Evolutionary conservation across 2,113 vertebrate genomes (phyloP), one percentile per base, ranked within the genome.

Genomic region (Calyptomena viridis): DNA sequence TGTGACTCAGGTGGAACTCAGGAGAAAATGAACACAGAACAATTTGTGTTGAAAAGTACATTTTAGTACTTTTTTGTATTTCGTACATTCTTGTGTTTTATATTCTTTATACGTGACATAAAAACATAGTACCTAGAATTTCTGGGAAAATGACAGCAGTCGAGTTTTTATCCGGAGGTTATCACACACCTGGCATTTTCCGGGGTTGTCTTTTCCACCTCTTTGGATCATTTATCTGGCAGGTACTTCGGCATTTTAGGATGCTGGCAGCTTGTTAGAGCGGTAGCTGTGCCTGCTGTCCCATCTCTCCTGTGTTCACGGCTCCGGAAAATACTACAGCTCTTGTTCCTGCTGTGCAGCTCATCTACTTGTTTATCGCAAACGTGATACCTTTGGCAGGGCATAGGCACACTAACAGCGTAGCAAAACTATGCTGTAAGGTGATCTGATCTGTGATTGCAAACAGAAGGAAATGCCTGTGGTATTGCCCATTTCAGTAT

Each of bases 241-340:
- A 67, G 8, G 13, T 25, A 12, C 8, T 31, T 28, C 10, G 30
- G 15, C 6, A 40, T 50, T 46, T 77, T 4, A 12, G 17, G 21
- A 27, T 23, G n/a, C 15, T 39, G 11, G 39, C 82, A 50, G 24
- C 35, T 42, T 28, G 59, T 33, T 24, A 4, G 18, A 37, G 25
- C 12, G 15, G 33, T 6, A 6, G 18, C 89, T 40, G 59, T 14
- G 22, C 3, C 17, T 2, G 10, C 20, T 67, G n/a, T 25, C 37
- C 0, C 20, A 14, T 33, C 23, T 49, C 15, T 12, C 19, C 12
- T 2, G 0, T 23, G 8, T 19, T 63, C 6, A 0, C 5, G 4
- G 28, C 25, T 78, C 60, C 79, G 56, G n/a, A 71, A 85, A 40
- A 63, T 8, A 8, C 0, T 3, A 13, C 10, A 14, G 6, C 9